Conservation (phyloP, 2,113 vertebrate genomes). For the Meles meles region DNA sequence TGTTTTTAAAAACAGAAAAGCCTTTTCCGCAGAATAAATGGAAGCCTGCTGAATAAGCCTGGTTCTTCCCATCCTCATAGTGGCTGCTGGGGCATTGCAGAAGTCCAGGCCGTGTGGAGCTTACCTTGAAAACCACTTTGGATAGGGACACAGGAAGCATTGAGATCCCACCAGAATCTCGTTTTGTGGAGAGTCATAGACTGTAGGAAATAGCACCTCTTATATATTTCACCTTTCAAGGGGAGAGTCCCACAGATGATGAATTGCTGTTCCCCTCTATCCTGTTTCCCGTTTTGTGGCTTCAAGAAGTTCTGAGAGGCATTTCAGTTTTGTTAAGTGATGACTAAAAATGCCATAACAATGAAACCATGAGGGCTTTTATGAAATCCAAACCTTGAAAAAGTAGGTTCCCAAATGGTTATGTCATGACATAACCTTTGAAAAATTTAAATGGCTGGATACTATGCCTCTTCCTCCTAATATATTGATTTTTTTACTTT, state of each 20-base stretch:
- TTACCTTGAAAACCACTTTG: neutral
- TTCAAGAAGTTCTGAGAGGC: neutral
- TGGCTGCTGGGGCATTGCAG: neutral
- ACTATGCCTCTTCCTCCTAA: neutral
- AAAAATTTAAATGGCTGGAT: neutral
- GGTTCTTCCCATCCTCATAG: neutral
- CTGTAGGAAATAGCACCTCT: neutral
- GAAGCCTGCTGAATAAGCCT: neutral
- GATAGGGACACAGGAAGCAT: neutral
- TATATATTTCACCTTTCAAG: neutral
- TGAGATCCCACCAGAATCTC: neutral
- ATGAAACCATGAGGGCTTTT: neutral
- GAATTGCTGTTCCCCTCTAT: neutral
- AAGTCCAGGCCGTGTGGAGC: neutral
- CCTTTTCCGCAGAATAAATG: neutral
- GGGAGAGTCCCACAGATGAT: neutral
- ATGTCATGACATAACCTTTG: neutral
- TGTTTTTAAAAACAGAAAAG: neutral
- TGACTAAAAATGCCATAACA: slow-evolving; percentile 20
- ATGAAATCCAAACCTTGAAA: slow-evolving; percentile 2
- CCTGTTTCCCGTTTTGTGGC: neutral
- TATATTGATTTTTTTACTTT: neutral
- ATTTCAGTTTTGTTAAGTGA: neutral
- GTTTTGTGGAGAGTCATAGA: neutral
- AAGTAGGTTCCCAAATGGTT: neutral